Evolutionary conservation across 2,888 invertebrate genomes (phyloP).

Genomic region (Pteria penguin): DNA sequence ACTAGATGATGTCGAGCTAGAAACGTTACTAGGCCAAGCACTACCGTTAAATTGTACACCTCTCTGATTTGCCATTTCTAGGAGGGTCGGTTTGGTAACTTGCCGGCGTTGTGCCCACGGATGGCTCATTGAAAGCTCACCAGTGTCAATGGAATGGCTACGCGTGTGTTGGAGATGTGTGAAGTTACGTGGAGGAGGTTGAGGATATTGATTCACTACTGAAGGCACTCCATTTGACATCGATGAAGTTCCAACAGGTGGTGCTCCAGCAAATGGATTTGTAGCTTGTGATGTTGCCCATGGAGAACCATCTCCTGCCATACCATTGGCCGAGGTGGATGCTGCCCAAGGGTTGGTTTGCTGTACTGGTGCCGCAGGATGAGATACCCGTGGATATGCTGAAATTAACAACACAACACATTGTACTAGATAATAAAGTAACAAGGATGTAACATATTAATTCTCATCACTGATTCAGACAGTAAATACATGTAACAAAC

Average conservation of each 20-base stretch:
- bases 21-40: constrained; percentile 29
- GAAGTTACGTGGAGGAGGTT: constrained; percentile 37
- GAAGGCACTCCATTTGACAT: constrained; percentile 44
- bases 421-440: no score
- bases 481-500: background rate
- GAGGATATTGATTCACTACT: constrained; percentile 20
- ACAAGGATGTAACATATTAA: no score
- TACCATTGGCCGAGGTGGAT: constrained; percentile 20
- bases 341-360: constrained; percentile 73
- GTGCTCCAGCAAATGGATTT: constrained; percentile 57
- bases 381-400: constrained; percentile 29
- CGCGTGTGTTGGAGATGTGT: constrained; percentile 63
- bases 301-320: constrained; percentile 21
- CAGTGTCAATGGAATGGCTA: constrained; percentile 78
- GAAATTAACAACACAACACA: background rate
- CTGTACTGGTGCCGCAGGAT: constrained; percentile 55
- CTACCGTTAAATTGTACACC: constrained; percentile 68
- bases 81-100: constrained; percentile 65
- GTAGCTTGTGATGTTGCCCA: constrained; percentile 51
- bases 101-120: constrained; percentile 48
- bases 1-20: constrained; percentile 36
- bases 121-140: constrained; percentile 60
- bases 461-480: no score
- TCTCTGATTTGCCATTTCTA: constrained; percentile 78
- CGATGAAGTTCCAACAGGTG: constrained; percentile 33